Evolutionary conservation across 2,113 vertebrate genomes (phyloP).

Genomic region (Azemiops feae): DNA sequence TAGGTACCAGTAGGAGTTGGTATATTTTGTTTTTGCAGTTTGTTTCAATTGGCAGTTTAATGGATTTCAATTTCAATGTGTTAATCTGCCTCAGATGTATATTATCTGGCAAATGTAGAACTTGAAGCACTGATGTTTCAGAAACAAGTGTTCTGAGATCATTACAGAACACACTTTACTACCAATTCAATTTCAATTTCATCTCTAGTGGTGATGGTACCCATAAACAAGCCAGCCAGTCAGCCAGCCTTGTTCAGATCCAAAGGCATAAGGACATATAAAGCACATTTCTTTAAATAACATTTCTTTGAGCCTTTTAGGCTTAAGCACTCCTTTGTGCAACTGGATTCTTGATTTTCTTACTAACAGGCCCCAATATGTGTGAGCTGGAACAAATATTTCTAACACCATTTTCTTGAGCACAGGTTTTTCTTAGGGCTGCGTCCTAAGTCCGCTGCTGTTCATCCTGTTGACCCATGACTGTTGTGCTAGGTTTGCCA

Average conservation of each 20-base stretch:
- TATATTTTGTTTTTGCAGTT: background rate
- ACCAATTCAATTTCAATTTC: background rate
- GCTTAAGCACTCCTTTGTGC: no score
- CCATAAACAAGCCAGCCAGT: background rate
- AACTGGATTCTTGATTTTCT: no score
- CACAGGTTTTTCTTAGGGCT: no score
- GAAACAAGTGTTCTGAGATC: background rate
- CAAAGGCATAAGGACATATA: background rate
- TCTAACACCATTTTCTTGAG: no score
- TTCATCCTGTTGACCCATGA: no score
- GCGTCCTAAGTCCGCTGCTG: no score
- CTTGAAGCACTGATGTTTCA: background rate
- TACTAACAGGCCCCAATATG: no score
- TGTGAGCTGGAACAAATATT: no score
- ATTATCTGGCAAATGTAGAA: background rate
- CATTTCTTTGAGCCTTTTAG: no score
- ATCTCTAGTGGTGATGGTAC: background rate
- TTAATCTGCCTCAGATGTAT: background rate
- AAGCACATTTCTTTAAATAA: background rate
- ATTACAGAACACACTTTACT: background rate
- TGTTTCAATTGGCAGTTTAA: background rate
- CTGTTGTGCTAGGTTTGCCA: no score
- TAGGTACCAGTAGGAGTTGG: constrained; percentile 49
- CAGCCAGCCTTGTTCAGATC: background rate
- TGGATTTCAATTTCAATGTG: background rate